phyloP scores from a whole-genome alignment of 2,888 invertebrate species.

The Microchrysa polita region DNA sequence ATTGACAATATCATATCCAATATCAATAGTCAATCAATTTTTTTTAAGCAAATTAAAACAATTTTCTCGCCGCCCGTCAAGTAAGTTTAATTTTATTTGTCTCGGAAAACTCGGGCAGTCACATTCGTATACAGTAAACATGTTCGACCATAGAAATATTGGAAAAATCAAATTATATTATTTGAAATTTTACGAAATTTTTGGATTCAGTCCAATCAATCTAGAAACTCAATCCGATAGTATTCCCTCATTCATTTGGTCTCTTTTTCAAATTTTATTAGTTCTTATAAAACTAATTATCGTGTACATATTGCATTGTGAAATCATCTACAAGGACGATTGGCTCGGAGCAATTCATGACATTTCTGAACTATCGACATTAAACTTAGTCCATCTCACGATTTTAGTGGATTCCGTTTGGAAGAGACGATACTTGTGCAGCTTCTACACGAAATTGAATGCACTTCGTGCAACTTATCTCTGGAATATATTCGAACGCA shows the following conservation, averaged over 20 bases:
- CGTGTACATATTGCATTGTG: neutral
- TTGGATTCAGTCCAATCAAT: neutral
- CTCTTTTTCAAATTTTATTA: neutral
- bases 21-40: too few relatives aligned
- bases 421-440: neutral
- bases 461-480: neutral
- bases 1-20: too few relatives aligned
- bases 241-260: too few relatives aligned
- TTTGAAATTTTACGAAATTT: neutral
- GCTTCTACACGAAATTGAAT: neutral
- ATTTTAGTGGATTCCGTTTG: conserved; percentile 17
- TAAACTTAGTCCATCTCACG: neutral
- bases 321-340: neutral
- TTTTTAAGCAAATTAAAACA: too few relatives aligned
- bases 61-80: too few relatives aligned
- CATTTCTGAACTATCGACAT: neutral
- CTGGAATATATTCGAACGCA: neutral
- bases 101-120: too few relatives aligned
- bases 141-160: too few relatives aligned
- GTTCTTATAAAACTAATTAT: neutral
- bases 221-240: neutral
- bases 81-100: too few relatives aligned
- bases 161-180: too few relatives aligned
- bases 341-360: neutral
- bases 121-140: too few relatives aligned